Percentiles rank a stretch among this genome's conserved stretches.
These are phyloP conservation scores for Gadopsis marmoratus DNA, from an alignment of 2,797 vertebrate species.

Conservation along the genomic window DNA sequence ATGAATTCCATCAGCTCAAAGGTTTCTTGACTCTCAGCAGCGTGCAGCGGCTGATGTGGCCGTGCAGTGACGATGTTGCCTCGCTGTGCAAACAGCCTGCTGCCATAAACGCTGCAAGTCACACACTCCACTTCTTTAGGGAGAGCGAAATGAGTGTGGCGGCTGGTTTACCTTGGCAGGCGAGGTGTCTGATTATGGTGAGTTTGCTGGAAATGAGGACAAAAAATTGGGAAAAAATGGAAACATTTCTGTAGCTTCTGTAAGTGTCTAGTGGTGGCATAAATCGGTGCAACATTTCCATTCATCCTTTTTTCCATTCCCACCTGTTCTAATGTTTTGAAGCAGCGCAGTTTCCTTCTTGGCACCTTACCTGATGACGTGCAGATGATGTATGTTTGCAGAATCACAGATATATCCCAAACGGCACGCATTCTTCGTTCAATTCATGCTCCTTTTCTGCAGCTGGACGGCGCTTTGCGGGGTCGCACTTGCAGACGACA, in stretches of 20 bases:
- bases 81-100: slow-evolving; percentile 25
- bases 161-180: slow-evolving; percentile 1
- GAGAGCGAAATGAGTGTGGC: background rate
- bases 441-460: slow-evolving; percentile 70
- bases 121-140: background rate
- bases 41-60: background rate
- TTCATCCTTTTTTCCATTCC: too few relatives aligned
- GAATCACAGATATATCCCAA: slow-evolving; percentile 78
- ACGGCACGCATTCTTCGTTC: slow-evolving; percentile 82
- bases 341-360: background rate
- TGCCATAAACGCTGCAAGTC: slow-evolving; percentile 8
- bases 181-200: background rate
- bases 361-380: slow-evolving; percentile 76
- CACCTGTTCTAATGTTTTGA: background rate
- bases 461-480: slow-evolving; percentile 40
- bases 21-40: background rate
- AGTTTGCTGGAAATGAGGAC: background rate
- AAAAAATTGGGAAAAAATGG: background rate
- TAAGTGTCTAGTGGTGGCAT: background rate
- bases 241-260: background rate
- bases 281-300: background rate
- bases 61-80: background rate
- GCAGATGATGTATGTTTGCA: slow-evolving; percentile 78
- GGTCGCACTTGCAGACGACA: slow-evolving; percentile 47
- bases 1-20: background rate